These are phyloP conservation scores for Bothrops jararaca DNA, from an alignment of 2,113 vertebrate species.

Conservation along the genomic window DNA sequence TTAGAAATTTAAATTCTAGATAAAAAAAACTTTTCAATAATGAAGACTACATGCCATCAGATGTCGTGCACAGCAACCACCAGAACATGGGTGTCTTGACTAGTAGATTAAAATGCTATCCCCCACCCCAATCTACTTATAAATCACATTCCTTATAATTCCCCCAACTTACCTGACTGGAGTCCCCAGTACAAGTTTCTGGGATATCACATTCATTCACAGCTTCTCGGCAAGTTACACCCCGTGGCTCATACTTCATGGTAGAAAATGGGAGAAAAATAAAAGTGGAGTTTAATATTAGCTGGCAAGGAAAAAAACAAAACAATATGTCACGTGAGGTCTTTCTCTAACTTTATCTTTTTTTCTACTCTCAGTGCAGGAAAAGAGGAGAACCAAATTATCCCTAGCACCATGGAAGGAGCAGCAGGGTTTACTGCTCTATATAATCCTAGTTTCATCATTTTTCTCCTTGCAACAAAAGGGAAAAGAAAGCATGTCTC, in stretches of 20 bases:
- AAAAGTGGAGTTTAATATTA: background rate
- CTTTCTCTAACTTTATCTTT: background rate
- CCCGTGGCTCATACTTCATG: slow-evolving; percentile 83
- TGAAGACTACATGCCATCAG: too few species aligned
- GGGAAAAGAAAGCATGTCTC: background rate
- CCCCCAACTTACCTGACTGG: slow-evolving; percentile 83
- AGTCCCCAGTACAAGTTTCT: slow-evolving; percentile 91
- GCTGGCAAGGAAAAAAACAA: background rate
- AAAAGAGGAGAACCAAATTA: background rate
- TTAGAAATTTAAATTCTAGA: background rate
- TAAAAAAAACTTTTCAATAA: background rate
- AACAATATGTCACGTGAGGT: background rate
- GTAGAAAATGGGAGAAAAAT: background rate
- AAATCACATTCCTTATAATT: background rate
- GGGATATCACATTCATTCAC: slow-evolving; percentile 94
- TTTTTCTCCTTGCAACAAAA: background rate
- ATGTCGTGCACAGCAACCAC: background rate
- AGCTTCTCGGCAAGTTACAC: slow-evolving; percentile 83
- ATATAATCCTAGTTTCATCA: background rate
- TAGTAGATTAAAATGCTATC: background rate
- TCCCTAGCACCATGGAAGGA: background rate
- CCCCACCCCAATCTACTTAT: background rate
- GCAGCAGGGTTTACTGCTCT: background rate
- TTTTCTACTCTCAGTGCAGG: background rate
- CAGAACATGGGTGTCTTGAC: background rate